phyloP scores from a whole-genome alignment of 1,140 invertebrate species.

The Heliconius hermathena region DNA sequence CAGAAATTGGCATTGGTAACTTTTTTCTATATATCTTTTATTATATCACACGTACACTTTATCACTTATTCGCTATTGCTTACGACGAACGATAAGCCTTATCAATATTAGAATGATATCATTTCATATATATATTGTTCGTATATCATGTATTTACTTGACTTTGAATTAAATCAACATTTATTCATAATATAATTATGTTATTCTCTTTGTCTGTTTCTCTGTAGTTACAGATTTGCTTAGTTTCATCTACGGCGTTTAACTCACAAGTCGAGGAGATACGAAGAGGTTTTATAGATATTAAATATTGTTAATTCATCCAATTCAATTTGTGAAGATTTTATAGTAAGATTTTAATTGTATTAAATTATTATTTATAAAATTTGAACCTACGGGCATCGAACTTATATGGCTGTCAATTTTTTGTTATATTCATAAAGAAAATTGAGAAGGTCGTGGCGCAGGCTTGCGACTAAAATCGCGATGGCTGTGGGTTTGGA shows the following conservation, averaged over 20 bases:
- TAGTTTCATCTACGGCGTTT: not conserved
- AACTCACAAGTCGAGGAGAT: not conserved
- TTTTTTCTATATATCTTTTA: not conserved
- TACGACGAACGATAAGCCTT: not conserved
- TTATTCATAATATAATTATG: not conserved
- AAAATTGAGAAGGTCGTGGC: too few relatives aligned
- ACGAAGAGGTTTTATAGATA: not conserved
- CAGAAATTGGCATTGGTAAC: too few relatives aligned
- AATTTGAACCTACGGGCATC: too few relatives aligned
- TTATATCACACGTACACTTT: not conserved
- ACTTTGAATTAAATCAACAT: slow-evolving; percentile 2
- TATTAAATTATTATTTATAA: too few relatives aligned
- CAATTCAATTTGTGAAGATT: not conserved
- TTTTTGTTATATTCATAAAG: too few relatives aligned
- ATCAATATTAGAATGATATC: not conserved
- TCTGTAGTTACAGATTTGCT: not conserved
- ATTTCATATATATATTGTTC: not conserved
- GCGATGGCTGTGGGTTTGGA: too few relatives aligned
- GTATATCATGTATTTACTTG: not conserved
- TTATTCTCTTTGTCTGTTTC: not conserved
- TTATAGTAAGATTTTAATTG: not conserved
- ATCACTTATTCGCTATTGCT: not conserved
- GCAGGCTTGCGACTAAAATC: too few relatives aligned
- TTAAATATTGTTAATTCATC: not conserved
- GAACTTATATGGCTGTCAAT: too few relatives aligned